Base-by-base conservation (phyloP, 2,113 vertebrate genomes). In the Callipepla squamata region DNA sequence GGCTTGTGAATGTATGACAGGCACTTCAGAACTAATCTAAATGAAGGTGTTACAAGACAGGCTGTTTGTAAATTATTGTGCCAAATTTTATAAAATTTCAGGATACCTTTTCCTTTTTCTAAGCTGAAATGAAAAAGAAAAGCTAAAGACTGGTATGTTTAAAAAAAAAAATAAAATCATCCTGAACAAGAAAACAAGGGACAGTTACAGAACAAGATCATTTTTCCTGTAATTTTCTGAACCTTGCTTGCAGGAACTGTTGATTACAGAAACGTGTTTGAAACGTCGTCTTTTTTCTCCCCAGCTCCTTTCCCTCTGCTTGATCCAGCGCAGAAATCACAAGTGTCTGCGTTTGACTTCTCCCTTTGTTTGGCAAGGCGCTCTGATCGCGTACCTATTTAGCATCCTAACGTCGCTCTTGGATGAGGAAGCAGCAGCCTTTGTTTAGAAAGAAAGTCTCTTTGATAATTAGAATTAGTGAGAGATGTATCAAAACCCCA, bases 311-410 rank as follows among this genome's bases (percentile, higher is more conserved):
- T 85, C 45, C 50, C 30, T 82, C 67, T 61, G 85, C 91, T 82
- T 91, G 88, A 93, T 91, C 80, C 84, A 8, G 76, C 32, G 0
- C 28, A 34, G 76, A 78, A 93, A 88, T 85, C 94, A 65, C 88
- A 75, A 89, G 77, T 85, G 88, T 65, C 76, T 75, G 80, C 30
- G 72, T 93, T 81, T 93, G 91, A 89, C 88, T 93, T 85, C 13
- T 86, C 80, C 91, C 84, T 88, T 85, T 94, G 95, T 95, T 77
- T 28, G 89, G 74, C 58, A 34, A 55, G 77, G 79, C 78, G 9
- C 89, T 86, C 63, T 87, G 82, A 95, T 93, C 85, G 7, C 7
- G 22, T 50, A 57, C 76, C 88, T 93, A 66, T 85, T 91, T 74
- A 79, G 88, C 88, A 85, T 91, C 73, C 8, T 65, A 32, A 62